phyloP scores from a whole-genome alignment of 1,140 invertebrate species.

The Drosophila subpulchrella region DNA sequence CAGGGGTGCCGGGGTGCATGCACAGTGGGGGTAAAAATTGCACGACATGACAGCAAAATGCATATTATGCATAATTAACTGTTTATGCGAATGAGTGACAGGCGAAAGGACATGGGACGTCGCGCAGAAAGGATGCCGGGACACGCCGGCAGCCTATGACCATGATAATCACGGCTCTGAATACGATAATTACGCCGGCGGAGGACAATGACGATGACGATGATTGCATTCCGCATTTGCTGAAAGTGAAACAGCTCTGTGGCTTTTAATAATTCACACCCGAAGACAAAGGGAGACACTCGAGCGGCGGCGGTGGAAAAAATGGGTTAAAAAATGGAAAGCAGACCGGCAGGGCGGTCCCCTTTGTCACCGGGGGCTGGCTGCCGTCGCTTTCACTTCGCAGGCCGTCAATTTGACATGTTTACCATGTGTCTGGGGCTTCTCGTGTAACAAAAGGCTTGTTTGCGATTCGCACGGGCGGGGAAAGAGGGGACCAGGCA shows the following conservation, averaged over 20 bases:
- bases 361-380: constrained; percentile 62
- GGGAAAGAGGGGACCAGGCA: constrained; percentile 14
- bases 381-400: constrained; percentile 75
- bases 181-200: constrained; percentile 44
- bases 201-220: constrained; percentile 25
- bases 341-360: constrained; percentile 16
- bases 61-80: constrained; percentile 84
- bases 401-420: constrained; percentile 80
- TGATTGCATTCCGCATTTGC: constrained; percentile 63
- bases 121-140: background rate
- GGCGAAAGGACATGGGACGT: constrained; percentile 68
- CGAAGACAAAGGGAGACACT: constrained; percentile 43
- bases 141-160: constrained; percentile 37
- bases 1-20: background rate
- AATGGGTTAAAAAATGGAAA: constrained; percentile 72
- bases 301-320: constrained; percentile 35
- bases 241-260: constrained; percentile 77
- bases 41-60: constrained; percentile 81
- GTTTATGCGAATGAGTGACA: constrained; percentile 83
- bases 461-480: constrained; percentile 29
- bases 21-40: constrained; percentile 61
- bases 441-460: constrained; percentile 76
- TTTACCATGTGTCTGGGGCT: constrained; percentile 79
- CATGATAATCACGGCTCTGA: constrained; percentile 58
- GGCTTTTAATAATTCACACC: constrained; percentile 82